Conservation (phyloP, 2,797 vertebrate species). For the Acanthiza pusilla region DNA sequence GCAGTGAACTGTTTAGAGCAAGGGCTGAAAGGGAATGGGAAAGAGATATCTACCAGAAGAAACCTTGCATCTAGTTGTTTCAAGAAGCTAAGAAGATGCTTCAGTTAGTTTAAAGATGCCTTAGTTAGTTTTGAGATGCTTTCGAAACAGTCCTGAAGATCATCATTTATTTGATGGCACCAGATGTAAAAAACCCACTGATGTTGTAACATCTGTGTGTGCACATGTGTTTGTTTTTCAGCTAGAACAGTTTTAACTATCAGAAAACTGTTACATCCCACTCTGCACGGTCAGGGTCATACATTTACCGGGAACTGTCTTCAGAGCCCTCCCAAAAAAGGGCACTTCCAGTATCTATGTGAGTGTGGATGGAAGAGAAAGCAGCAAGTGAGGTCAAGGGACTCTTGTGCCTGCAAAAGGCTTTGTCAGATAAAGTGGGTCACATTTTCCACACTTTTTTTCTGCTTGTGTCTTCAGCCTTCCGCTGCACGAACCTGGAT, state of each 20-base stretch:
- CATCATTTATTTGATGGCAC: not conserved
- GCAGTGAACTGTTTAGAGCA: not conserved
- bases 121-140: not conserved
- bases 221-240: not conserved
- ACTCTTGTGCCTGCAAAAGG: not conserved
- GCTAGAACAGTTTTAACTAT: not conserved
- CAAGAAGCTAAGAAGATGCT: not conserved
- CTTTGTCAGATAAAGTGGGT: not conserved
- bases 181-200: not conserved
- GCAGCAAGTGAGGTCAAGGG: not conserved
- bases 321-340: not conserved
- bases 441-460: not conserved
- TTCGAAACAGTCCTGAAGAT: not conserved
- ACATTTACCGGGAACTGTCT: not conserved
- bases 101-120: not conserved
- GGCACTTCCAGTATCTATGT: not conserved
- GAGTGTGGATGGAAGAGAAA: not conserved
- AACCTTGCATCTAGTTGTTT: not conserved
- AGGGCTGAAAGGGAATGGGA: not conserved
- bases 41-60: not conserved
- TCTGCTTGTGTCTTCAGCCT: not conserved
- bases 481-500: rapidly evolving
- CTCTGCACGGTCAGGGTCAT: rapidly evolving
- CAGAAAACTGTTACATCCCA: not conserved
- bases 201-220: not conserved